Evolutionary conservation across 1,140 invertebrate genomes (phyloP).

Genomic region (Achatina immaculata): DNA sequence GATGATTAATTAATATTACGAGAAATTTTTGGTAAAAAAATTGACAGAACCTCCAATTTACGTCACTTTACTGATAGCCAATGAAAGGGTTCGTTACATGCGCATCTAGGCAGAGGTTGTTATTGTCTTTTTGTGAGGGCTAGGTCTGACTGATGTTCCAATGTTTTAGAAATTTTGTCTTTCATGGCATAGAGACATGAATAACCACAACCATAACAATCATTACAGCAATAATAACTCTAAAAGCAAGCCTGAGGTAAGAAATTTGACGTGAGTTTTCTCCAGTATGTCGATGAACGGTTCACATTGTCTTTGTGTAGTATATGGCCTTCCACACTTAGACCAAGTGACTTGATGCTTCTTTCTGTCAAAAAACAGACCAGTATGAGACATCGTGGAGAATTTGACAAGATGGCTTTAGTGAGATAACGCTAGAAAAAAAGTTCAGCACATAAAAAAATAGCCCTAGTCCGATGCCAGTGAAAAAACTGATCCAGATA

Average conservation of each 20-base stretch:
- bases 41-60: conserved; percentile 11
- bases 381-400: too few species aligned
- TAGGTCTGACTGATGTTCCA: neutral
- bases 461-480: too few species aligned
- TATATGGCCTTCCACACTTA: too few species aligned
- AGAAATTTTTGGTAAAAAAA: neutral
- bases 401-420: too few species aligned
- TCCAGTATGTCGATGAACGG: too few species aligned
- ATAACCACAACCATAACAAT: conserved; percentile 38
- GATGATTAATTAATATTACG: neutral
- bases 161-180: neutral
- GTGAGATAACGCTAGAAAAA: too few species aligned
- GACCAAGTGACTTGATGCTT: too few species aligned
- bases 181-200: conserved; percentile 37
- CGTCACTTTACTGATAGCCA: conserved; percentile 17
- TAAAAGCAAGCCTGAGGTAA: conserved; percentile 33
- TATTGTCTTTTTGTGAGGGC: conserved; percentile 26
- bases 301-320: too few species aligned
- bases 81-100: neutral
- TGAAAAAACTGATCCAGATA: too few species aligned
- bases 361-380: too few species aligned
- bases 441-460: too few species aligned
- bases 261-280: too few species aligned
- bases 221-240: conserved; percentile 24
- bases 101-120: conserved; percentile 8